A percentile compares a stretch with the other conserved stretches of the same genome.
Conservation (phyloP, 2,797 vertebrate genomes). For the Sciaenops ocellatus region DNA sequence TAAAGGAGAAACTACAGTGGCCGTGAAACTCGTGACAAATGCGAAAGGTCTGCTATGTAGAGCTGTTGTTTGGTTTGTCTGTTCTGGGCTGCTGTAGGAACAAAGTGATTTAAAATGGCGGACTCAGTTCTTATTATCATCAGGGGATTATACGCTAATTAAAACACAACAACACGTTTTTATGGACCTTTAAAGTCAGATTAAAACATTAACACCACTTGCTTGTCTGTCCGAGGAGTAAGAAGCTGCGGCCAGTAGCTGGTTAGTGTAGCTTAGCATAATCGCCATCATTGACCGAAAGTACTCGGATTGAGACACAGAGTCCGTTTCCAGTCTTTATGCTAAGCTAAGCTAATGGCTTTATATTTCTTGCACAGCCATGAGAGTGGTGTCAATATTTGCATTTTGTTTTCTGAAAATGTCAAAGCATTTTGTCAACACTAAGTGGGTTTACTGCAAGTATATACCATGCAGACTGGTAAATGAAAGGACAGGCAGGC, state of each 20-base stretch:
- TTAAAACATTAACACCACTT: neutral
- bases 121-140: too few relatives aligned
- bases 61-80: too few relatives aligned
- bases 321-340: neutral
- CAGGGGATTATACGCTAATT: too few relatives aligned
- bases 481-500: neutral
- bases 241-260: neutral
- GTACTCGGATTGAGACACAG: too few relatives aligned
- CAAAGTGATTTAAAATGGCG: too few relatives aligned
- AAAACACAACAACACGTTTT: too few relatives aligned
- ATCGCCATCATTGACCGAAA: too few relatives aligned
- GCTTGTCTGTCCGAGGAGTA: neutral
- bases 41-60: too few relatives aligned
- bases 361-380: neutral
- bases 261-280: neutral
- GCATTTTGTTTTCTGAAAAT: conserved; percentile 2
- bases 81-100: too few relatives aligned
- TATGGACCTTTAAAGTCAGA: too few relatives aligned
- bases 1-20: too few relatives aligned
- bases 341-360: neutral
- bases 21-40: too few relatives aligned
- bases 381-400: neutral
- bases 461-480: conserved; percentile 1
- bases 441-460: neutral
- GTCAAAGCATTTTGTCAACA: neutral